These are phyloP conservation scores for Troides helena DNA, from an alignment of 2,888 invertebrate genomes.

Conservation along the genomic window DNA sequence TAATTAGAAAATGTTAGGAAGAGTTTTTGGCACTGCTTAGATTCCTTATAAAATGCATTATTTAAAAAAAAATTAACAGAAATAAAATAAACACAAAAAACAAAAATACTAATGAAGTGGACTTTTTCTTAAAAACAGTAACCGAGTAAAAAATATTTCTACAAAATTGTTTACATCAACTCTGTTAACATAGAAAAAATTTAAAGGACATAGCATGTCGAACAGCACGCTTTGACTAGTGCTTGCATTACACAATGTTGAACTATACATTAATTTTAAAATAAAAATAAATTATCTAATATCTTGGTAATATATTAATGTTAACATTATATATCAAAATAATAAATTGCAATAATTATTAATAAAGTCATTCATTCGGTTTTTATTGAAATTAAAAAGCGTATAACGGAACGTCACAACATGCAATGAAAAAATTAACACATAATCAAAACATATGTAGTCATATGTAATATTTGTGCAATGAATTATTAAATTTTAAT, in stretches of 20 bases:
- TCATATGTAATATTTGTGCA: not conserved
- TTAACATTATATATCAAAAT: too few relatives aligned
- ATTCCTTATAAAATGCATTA: not conserved
- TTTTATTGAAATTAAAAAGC: not conserved
- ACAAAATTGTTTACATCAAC: slow-evolving; percentile 60
- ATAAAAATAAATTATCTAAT: too few relatives aligned
- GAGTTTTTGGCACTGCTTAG: slow-evolving; percentile 53
- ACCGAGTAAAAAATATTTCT: slow-evolving; percentile 56
- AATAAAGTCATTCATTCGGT: not conserved
- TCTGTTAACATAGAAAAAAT: slow-evolving; percentile 39
- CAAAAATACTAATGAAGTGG: not conserved
- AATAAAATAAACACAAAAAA: not conserved
- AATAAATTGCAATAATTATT: not conserved
- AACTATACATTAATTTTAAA: not conserved
- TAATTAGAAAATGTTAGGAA: slow-evolving; percentile 31
- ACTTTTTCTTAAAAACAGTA: slow-evolving; percentile 32
- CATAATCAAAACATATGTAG: not conserved
- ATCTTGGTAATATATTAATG: not conserved
- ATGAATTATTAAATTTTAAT: not conserved
- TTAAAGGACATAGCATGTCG: not conserved
- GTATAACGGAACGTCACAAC: not conserved
- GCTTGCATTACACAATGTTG: slow-evolving; percentile 12
- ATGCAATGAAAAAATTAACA: not conserved
- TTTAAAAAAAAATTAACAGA: slow-evolving; percentile 25
- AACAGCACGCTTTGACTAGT: slow-evolving; percentile 14